These are phyloP conservation scores for Capitulum mitella DNA, from an alignment of 2,888 invertebrate species.

Conservation along the genomic window DNA sequence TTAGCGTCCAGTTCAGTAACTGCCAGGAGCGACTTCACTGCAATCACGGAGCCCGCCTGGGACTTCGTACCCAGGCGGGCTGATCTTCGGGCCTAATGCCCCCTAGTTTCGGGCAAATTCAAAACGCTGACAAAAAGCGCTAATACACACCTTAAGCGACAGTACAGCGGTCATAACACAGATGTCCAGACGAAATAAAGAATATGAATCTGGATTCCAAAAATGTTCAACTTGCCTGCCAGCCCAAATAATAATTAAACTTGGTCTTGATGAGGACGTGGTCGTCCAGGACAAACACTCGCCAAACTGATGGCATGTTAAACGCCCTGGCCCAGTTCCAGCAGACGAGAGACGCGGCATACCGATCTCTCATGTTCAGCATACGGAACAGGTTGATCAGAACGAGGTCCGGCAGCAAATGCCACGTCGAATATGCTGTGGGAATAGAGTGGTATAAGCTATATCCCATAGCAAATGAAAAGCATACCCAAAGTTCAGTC, in stretches of 20 bases:
- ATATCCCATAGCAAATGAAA: too few species aligned
- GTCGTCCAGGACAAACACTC: slow-evolving; percentile 62
- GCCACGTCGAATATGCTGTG: slow-evolving; percentile 48
- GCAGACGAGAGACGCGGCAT: slow-evolving; percentile 58
- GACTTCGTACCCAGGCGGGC: background rate
- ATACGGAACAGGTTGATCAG: slow-evolving; percentile 64
- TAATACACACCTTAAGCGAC: background rate
- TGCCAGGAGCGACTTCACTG: too few species aligned
- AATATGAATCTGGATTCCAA: background rate
- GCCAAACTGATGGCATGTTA: slow-evolving; percentile 66
- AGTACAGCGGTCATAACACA: background rate
- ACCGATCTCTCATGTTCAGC: slow-evolving; percentile 59
- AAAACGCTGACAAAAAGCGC: background rate
- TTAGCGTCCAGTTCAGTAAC: background rate
- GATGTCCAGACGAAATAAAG: background rate
- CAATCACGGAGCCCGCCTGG: too few species aligned
- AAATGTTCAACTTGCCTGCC: slow-evolving; percentile 53
- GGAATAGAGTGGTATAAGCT: too few species aligned
- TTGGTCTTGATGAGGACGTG: slow-evolving; percentile 63
- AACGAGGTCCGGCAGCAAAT: slow-evolving; percentile 60
- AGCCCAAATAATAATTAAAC: slow-evolving; percentile 73
- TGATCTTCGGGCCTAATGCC: background rate
- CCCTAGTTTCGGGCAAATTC: background rate
- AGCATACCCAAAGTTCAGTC: too few species aligned
- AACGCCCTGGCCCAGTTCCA: slow-evolving; percentile 50